Base-by-base conservation (phyloP, 2,797 vertebrate species). In the Prionace glauca region DNA sequence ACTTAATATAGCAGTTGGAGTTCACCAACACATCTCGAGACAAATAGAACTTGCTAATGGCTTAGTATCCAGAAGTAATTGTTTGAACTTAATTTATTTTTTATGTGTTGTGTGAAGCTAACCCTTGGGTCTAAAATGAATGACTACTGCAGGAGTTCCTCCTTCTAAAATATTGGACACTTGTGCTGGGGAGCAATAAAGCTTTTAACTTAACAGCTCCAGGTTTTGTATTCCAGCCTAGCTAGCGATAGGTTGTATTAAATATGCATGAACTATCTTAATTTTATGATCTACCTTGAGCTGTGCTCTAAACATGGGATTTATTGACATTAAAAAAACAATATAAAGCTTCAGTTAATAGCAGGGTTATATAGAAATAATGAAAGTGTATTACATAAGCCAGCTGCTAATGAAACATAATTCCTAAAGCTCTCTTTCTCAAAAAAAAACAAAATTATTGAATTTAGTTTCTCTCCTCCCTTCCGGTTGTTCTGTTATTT, bases 191-290 rank as follows among this genome's bases (percentile, higher is more conserved):
- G 3, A 65, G 88, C 71, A 94, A 69, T 74, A 94, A 29, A 71
- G 26, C 22, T 94, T 65, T 72, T 72, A 74, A 74, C 22, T 50
- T 91, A 91, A 91, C 29, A 32, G 88, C 26, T 91, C 56, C 24
- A 29, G 41, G 69, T 94, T 94, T 74, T 71, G 93, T 72, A 50
- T 74, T 94, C 93, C 93, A 74, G 32, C 62, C 88, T 67, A n/a
- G 16, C n/a, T n/a, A 65, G 88, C 62, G 36, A 92, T 92, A 69
- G n/a, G 9, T 92, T 92, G 90, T 69, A 92, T 92, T 69, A 92
- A 92, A 74, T 95, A 74, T 95, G 71, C 69, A 95, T 95, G 93
- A 95, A 74, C 29, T 95, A 50, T n/a, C 45, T 72, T 69, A 72
- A 95, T 74, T 77, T 95, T 95, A 77, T 77, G 71, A 77, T 22